Base-by-base conservation (phyloP, 2,888 invertebrate species). In the Rhagium mordax region DNA sequence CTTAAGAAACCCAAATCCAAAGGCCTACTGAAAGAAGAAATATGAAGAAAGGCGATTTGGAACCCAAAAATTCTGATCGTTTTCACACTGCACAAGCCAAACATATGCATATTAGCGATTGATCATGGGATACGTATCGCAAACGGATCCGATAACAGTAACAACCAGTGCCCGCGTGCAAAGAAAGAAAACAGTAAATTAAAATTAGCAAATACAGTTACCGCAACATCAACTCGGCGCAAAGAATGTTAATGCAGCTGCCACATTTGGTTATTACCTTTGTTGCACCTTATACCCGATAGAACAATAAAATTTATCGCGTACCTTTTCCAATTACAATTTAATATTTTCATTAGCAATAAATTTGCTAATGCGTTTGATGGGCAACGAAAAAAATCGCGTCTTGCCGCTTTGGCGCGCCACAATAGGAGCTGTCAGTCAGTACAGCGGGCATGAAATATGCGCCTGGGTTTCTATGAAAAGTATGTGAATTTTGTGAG, bases 381-480 rank as follows among this genome's bases (percentile, higher is more conserved):
- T 49, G 2, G 8, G 21, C 13, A 24, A 13, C 13, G 47, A 21
- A 41, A 29, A 20, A 47, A 13, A 41, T n/a, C n/a, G n/a, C 18
- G 33, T 41, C 33, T 41, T 60, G 16, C n/a, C 13, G 20, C 60
- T 10, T 13, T 24, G 48, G 6, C 47, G 1, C 16, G 15, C 27
- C 21, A 27, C 62, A 41, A 24, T 29, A 33, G 10, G 41, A 70
- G 57, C 77, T 73, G 74, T 72, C 74, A 62, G 62, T 60, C 68
- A 75, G 59, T 70, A 68, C 65, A 64, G 65, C 15, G 21, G 29
- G 66, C 60, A 60, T 76, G 76, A 77, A 74, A 75, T 77, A 77
- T 77, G 74, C 71, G 64, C 49, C 27, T 29, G 29, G 41, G 59
- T 20, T n/a, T 75, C 75, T 66, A 21, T 60, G 74, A 72, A 74